Base-by-base conservation (phyloP, 2,888 invertebrate genomes). In the Cephus spinipes region DNA sequence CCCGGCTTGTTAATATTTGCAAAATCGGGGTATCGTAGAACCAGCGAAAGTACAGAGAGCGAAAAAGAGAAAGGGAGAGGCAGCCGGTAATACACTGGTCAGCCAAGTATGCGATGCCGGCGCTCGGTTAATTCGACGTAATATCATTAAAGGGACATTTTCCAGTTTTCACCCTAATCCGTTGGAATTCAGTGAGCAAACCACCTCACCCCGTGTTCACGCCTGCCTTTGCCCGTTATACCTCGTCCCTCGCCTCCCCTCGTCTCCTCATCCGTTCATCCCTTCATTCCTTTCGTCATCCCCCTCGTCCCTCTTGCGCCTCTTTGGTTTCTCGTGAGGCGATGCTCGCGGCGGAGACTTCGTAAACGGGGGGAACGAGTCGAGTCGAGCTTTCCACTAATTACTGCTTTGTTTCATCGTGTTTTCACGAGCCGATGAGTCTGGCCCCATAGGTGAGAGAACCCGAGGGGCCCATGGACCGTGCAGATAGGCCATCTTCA, bases 81-180 rank as follows among this genome's bases (percentile, higher is more conserved):
- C 23, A 23, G 9, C 55, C 55, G 55, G 55, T 55, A 55, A 71
- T 33, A 71, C 3, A 31, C 71, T 71, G 71, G 71, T 71, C 71
- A 71, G 32, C 71, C 31, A 33, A 71, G 71, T 71, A 71, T 71
- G 71, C 71, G 33, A 33, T 32, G 33, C 33, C 31, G 32, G 71
- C 33, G 71, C 71, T 31, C 83, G 87, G 88, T 89, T 90, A 89
- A 90, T 90, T 89, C 89, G 85, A 84, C 87, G 90, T 89, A 88
- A 88, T 88, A 88, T 89, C 89, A 90, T 90, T 90, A 91, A 90
- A 90, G 89, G 86, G 90, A 91, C 91, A 90, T 91, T 91, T 91
- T 91, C 90, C 91, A 90, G 89, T 90, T 90, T 90, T 90, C 90
- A 87, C 90, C 90, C 87, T 89, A 89, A 90, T 90, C 90, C 90